phyloP scores from a whole-genome alignment of 2,113 vertebrate genomes.

The Chloropsis cyanopogon region DNA sequence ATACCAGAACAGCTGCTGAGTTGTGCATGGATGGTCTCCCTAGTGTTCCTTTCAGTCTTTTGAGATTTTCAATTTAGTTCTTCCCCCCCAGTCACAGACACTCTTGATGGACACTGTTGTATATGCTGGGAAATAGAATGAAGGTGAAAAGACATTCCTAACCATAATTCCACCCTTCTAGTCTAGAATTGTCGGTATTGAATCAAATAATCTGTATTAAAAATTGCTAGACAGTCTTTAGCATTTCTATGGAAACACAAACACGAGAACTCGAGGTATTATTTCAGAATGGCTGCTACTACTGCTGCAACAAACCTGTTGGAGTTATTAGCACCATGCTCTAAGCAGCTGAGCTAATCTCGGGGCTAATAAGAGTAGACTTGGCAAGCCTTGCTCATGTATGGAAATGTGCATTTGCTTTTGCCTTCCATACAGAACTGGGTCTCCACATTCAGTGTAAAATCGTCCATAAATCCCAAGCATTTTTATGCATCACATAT shows the following conservation, averaged over 20 bases:
- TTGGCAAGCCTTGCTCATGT: not conserved
- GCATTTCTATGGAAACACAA: not conserved
- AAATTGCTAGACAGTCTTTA: not conserved
- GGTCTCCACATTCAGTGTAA: not conserved
- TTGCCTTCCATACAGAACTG: not conserved
- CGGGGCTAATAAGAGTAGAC: not conserved
- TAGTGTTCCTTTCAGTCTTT: not conserved
- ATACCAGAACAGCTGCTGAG: not conserved
- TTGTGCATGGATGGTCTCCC: not conserved
- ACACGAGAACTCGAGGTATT: not conserved
- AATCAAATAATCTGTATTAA: not conserved
- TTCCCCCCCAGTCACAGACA: accelerated
- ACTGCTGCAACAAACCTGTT: accelerated
- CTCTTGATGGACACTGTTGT: not conserved
- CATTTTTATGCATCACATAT: not conserved
- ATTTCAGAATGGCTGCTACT: not conserved
- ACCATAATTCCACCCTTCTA: not conserved
- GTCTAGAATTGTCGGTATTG: not conserved
- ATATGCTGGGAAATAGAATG: not conserved
- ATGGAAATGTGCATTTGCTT: not conserved
- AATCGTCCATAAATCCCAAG: not conserved
- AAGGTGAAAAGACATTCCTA: not conserved
- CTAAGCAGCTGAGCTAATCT: not conserved
- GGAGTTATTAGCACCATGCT: not conserved
- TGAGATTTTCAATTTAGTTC: not conserved